A percentile compares a stretch with the other conserved stretches of the same genome.
phyloP scores from a whole-genome alignment of 2,113 vertebrate species.

The Lepus americanus region DNA sequence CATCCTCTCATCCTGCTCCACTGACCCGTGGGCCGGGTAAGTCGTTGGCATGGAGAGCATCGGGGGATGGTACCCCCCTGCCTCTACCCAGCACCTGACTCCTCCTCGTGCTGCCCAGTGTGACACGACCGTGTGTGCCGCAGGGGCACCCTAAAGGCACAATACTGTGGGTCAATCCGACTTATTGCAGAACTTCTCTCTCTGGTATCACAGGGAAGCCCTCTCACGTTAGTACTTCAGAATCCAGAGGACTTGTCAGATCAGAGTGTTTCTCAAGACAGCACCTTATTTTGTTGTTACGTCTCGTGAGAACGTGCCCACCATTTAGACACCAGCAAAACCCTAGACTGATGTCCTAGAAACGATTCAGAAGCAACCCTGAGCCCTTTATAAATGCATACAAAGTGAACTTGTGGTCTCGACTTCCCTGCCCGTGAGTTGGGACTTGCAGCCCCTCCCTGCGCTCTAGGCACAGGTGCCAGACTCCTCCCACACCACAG shows the following conservation, averaged over 20 bases:
- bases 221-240: not conserved
- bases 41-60: not conserved
- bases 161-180: not conserved
- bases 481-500: not conserved
- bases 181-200: not conserved
- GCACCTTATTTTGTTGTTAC: not conserved
- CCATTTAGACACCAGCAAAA: not conserved
- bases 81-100: not conserved
- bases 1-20: not conserved
- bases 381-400: not conserved
- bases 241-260: not conserved
- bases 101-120: not conserved
- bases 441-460: not conserved
- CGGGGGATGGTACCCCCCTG: not conserved
- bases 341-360: not conserved
- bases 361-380: not conserved
- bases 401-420: not conserved
- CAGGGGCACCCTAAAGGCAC: not conserved
- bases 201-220: not conserved
- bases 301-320: slow-evolving; percentile 9
- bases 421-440: not conserved
- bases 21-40: not conserved
- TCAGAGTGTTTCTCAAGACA: not conserved
- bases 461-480: not conserved
- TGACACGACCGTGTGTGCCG: not conserved